Evolutionary conservation across 2,797 vertebrate genomes (phyloP), one percentile per base, ranked within the genome.

Genomic region (Eurystomus glaucurus): DNA sequence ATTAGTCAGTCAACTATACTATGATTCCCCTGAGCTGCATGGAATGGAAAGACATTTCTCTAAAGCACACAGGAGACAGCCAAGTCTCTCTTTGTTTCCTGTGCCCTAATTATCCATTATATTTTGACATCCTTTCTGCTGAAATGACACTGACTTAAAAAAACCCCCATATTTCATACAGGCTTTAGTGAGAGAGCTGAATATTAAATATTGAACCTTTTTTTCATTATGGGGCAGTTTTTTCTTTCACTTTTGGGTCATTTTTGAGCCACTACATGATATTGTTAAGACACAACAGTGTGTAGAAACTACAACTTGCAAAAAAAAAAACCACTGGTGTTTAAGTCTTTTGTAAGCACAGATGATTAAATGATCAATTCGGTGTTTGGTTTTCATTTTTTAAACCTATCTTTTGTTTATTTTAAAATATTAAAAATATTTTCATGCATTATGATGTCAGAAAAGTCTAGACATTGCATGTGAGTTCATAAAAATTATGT

Each of bases 21-120:
- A 9, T 65, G 77, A 93, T 90, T 94, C 76, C 77, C 85, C 45
- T 66, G 69, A 96, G 80, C 58, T 91, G 19, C 51, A 45, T 31
- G 33, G 78, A 93, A 62, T 58, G 62, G 84, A 88, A 91, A 96
- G 62, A 62, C 25, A 33, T 86, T 85, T 91, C n/a, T 85, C 46
- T 62, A 76, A 80, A 74, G 69, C 83, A 91, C 88, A 86, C 29
- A 61, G 54, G 69, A 94, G 85, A 88, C 72, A 88, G 54, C 12
- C 29, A 88, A 69, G 14, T 68, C 64, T 74, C 52, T 89, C 52
- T 89, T 71, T 94, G 69, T 85, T 95, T 94, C 81, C 88, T 62
- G 43, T 78, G 69, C 57, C 83, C 79, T 94, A 88, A 93, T 94
- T 93, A 97, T 88, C 75, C 66, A 88, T 86, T 93, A 72, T 29